Base-by-base conservation (phyloP, 1,140 invertebrate species). In the Venturia canescens region DNA sequence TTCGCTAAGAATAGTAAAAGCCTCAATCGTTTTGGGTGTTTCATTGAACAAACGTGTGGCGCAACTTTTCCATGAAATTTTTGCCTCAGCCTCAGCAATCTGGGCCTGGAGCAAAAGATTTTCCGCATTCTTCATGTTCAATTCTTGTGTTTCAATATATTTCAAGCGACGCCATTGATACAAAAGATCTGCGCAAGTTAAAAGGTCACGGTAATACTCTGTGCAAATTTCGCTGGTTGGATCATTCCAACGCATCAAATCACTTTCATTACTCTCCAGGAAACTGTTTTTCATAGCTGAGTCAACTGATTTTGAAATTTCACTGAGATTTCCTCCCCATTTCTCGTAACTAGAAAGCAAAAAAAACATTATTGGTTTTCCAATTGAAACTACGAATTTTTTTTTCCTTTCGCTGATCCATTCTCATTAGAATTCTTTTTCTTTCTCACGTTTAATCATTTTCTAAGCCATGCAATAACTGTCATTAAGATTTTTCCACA, bases 21-120 rank as follows among this genome's bases (percentile, higher is more conserved):
- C 88, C 70, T 88, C 80, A 16, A 88, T 27, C 7, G 89, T 90
- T 44, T 69, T 63, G 9, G 89, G 84, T 9, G 88, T 89, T 78
- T 90, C 89, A n/a, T 82, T 86, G 26, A 85, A 90, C 88, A 90
- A 89, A 78, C 81, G 85, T 21, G 85, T 81, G 11, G 83, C 82
- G 38, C 88, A 89, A 16, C 84, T 83, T 16, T 88, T 74, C 71
- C 86, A 88, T 31, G 85, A 85, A 29, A 90, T 84, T 29, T 84
- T 87, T 71, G 85, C 85, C 84, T 89, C 88, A 15, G 86, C 31
- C 53, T 89, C 84, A 9, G 84, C 81, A 63, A 90, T 78, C 85
- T 89, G 71, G 15, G 86, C 79, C 82, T 88, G 80, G 7, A 88
- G 53, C 27, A 85, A 83, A 48, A 88, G 80, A 34, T 84, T 77